phyloP scores from a whole-genome alignment of 2,888 invertebrate genomes.

The Coleophora deauratella region DNA sequence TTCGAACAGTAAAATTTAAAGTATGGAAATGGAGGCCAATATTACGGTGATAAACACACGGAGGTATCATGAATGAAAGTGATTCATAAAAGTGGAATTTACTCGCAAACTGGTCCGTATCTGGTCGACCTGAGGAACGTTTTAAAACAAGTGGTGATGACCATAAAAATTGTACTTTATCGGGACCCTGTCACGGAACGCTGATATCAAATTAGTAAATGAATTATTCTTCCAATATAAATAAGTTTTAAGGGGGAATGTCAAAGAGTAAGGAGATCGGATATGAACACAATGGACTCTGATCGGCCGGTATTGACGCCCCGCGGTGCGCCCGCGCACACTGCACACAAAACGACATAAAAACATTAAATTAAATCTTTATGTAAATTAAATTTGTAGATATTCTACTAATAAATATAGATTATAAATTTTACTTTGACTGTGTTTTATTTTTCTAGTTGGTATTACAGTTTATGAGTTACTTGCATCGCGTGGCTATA shows the following conservation, averaged over 20 bases:
- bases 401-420: constrained; percentile 32
- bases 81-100: constrained; percentile 8
- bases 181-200: constrained; percentile 14
- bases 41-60: too few relatives aligned
- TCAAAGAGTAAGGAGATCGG: constrained; percentile 57
- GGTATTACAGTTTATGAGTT: too few relatives aligned
- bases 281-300: constrained; percentile 59
- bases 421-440: constrained; percentile 29
- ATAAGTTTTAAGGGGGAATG: constrained; percentile 61
- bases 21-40: background rate
- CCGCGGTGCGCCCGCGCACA: constrained; percentile 53
- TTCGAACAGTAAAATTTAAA: background rate
- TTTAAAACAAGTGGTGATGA: constrained; percentile 4
- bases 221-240: constrained; percentile 35
- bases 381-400: constrained; percentile 67
- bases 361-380: constrained; percentile 58
- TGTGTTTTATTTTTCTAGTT: background rate
- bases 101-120: background rate
- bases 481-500: too few relatives aligned
- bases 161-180: constrained; percentile 6
- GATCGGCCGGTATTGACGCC: constrained; percentile 44
- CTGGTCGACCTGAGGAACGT: background rate
- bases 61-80: constrained; percentile 4
- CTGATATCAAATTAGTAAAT: constrained; percentile 41
- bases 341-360: constrained; percentile 53